Base-by-base conservation (phyloP, 2,113 vertebrate genomes). In the Entelurus aequoreus region DNA sequence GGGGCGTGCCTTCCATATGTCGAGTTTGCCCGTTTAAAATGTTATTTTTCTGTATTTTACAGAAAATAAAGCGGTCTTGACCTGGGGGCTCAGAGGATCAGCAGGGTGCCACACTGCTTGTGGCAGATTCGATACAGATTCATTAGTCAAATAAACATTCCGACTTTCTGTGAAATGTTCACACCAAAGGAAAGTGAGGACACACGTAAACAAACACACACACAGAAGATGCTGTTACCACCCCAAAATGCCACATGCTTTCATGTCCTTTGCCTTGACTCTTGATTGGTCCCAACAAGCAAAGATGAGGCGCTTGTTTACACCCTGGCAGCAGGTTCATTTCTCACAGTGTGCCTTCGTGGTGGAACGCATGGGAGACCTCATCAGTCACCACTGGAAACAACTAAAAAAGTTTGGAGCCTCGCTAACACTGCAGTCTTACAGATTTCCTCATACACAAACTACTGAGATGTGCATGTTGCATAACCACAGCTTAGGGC, bases 231-330 rank as follows among this genome's bases (percentile, higher is more conserved):
- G 74, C 57, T 42, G 54, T 69, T 5, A 66, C 60, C 66, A 44
- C 49, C 51, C 63, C 40, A 53, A 58, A 58, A 60, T n/a, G 48
- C 58, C 73, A 52, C 71, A 82, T 28, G 47, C 85, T 88, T 88
- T 86, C 75, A 88, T 79, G 83, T 88, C 71, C 70, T 65, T 58
- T 46, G 71, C 66, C n/a, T 48, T 68, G 79, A 78, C 51, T 66
- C 75, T 68, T 81, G 86, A 88, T 85, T 88, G 82, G 84, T 78
- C 75, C 76, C 83, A 80, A 75, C 65, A 81, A 87, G 82, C 79
- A 65, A 66, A 74, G 63, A 65, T 74, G 68, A 76, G 77, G 42
- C 5, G 55, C 65, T 88, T 90, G 87, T 89, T 90, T 87, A 88
- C 81, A 74, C 82, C 76, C 75, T 73, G 14, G 64, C 65, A 64